These are phyloP conservation scores for Dendrolimus pini DNA, from an alignment of 2,888 invertebrate species.

Conservation along the genomic window DNA sequence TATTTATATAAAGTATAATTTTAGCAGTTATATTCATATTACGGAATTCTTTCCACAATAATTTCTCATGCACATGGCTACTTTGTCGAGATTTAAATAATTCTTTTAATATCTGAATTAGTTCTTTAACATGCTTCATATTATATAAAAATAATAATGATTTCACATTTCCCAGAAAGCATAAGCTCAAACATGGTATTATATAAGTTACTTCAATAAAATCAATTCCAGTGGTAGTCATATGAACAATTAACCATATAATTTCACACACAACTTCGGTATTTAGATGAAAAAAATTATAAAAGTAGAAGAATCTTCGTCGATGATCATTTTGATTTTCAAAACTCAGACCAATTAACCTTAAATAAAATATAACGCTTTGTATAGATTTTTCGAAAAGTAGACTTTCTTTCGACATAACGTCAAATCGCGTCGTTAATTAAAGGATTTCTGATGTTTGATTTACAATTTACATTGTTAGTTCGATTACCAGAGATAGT, in stretches of 20 bases:
- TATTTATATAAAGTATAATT: neutral
- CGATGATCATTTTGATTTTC: constrained; percentile 20
- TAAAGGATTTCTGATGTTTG: too few relatives aligned
- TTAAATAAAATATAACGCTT: constrained; percentile 19
- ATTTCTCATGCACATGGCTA: neutral
- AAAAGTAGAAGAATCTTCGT: constrained; percentile 20
- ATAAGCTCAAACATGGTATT: constrained; percentile 29
- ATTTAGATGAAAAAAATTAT: constrained; percentile 19
- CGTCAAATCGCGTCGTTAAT: too few relatives aligned
- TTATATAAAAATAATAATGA: constrained; percentile 25
- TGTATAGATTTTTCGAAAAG: constrained; percentile 23
- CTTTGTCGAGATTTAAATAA: neutral
- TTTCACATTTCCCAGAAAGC: constrained; percentile 29
- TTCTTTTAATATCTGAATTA: constrained; percentile 20
- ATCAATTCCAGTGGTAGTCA: constrained; percentile 13
- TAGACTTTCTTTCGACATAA: neutral
- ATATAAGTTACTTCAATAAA: constrained; percentile 28
- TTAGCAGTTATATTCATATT: neutral
- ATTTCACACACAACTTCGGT: constrained; percentile 17
- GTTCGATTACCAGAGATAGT: too few relatives aligned
- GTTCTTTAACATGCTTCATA: constrained; percentile 21
- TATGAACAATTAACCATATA: constrained; percentile 20
- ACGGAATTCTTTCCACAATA: constrained; percentile 9
- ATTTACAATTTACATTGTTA: too few relatives aligned
- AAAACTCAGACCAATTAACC: constrained; percentile 22